Percentiles rank a stretch among this genome's conserved stretches.
Evolutionary conservation across 2,888 invertebrate species (phyloP).

Genomic region (Amiota minor): DNA sequence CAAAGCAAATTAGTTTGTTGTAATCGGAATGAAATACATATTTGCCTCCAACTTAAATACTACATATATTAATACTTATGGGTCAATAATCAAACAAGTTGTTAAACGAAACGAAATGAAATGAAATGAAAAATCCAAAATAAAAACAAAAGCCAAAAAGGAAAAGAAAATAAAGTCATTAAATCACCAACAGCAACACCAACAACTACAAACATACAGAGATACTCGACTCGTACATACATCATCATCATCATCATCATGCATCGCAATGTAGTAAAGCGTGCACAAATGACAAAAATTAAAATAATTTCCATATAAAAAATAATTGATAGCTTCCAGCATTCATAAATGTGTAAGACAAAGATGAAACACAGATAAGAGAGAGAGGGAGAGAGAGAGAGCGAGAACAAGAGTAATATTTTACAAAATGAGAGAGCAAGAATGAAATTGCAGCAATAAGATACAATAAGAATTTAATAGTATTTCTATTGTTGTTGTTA

Average conservation of each 20-base stretch:
- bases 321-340: slow-evolving; percentile 52
- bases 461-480: not conserved
- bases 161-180: slow-evolving; percentile 36
- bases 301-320: slow-evolving; percentile 46
- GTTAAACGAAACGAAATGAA: slow-evolving; percentile 42
- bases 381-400: not conserved
- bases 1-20: slow-evolving; percentile 60
- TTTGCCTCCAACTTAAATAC: slow-evolving; percentile 46
- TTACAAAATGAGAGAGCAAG: slow-evolving; percentile 25
- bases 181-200: slow-evolving; percentile 40
- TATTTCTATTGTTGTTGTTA: too few species aligned
- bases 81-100: slow-evolving; percentile 67
- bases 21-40: slow-evolving; percentile 41
- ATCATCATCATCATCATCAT: not conserved
- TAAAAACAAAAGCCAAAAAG: slow-evolving; percentile 26
- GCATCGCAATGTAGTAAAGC: not conserved
- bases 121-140: slow-evolving; percentile 22
- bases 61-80: slow-evolving; percentile 36
- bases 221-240: too few species aligned
- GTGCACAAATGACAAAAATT: slow-evolving; percentile 37
- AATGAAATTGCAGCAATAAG: not conserved
- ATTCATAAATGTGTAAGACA: too few species aligned
- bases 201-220: slow-evolving; percentile 10
- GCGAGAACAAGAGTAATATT: not conserved
- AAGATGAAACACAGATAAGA: slow-evolving; percentile 2